These are phyloP conservation scores for Melanargia galathea DNA, from an alignment of 2,888 invertebrate species.

Conservation along the genomic window DNA sequence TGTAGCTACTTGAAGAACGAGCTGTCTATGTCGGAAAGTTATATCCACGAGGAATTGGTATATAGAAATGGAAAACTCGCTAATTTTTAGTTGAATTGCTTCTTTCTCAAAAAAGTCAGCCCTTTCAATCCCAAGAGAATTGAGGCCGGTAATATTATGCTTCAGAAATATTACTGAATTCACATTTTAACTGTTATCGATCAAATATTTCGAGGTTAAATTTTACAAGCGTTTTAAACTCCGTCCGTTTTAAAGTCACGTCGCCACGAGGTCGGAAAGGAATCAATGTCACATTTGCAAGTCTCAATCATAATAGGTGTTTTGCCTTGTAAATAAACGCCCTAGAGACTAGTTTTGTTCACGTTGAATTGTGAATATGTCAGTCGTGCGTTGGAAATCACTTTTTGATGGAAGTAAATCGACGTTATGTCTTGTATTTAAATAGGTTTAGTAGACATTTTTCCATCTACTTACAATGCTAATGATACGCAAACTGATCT, in stretches of 20 bases:
- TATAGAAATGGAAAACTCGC: no score
- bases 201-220: not conserved
- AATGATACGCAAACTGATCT: no score
- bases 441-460: no score
- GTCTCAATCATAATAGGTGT: constrained; percentile 21
- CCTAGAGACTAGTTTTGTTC: constrained; percentile 29
- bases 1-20: no score
- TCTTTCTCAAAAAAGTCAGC: no score
- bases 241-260: not conserved
- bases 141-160: no score
- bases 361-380: constrained; percentile 23
- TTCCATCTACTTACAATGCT: no score
- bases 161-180: not conserved
- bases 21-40: no score
- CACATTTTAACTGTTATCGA: not conserved
- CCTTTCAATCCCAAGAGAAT: no score
- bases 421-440: not conserved
- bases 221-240: not conserved
- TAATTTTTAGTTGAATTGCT: no score
- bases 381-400: constrained; percentile 28
- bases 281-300: constrained; percentile 10
- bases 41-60: no score
- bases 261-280: constrained; percentile 3
- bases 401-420: constrained; percentile 27
- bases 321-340: constrained; percentile 29